Evolutionary conservation across 2,888 invertebrate species (phyloP).

Genomic region (Drosophila bunnanda): DNA sequence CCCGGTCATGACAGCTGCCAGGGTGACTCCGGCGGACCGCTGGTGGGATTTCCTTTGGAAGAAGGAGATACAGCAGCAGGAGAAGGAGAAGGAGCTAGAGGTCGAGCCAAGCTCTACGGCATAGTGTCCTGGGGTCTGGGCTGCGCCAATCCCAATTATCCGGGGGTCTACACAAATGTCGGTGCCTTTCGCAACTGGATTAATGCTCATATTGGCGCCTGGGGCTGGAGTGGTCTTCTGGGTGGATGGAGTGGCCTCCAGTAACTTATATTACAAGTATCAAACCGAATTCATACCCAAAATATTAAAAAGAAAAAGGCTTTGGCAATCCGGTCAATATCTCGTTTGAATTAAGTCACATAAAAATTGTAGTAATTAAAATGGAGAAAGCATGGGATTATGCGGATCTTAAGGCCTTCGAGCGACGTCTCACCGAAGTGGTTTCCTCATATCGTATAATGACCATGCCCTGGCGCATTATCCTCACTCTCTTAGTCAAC

Average conservation of each 20-base stretch:
- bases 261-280: neutral
- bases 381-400: neutral
- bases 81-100: neutral
- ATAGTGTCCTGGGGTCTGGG: slow-evolving; percentile 82
- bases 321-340: neutral
- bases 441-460: neutral
- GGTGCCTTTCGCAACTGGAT: slow-evolving; percentile 73
- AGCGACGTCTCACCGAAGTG: slow-evolving; percentile 4
- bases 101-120: slow-evolving; percentile 67
- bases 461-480: neutral
- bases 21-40: slow-evolving; percentile 81
- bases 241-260: slow-evolving; percentile 65
- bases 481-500: neutral
- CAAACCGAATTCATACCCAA: too few species aligned
- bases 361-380: neutral
- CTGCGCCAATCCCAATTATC: slow-evolving; percentile 75
- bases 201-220: slow-evolving; percentile 68
- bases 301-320: neutral
- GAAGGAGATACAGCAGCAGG: neutral
- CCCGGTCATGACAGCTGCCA: slow-evolving; percentile 80
- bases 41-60: slow-evolving; percentile 62
- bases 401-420: neutral
- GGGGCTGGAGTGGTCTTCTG: slow-evolving; percentile 66
- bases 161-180: slow-evolving; percentile 78
- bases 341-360: neutral